These are phyloP conservation scores for Spea hammondii DNA, from an alignment of 2,797 vertebrate species.

Conservation along the genomic window DNA sequence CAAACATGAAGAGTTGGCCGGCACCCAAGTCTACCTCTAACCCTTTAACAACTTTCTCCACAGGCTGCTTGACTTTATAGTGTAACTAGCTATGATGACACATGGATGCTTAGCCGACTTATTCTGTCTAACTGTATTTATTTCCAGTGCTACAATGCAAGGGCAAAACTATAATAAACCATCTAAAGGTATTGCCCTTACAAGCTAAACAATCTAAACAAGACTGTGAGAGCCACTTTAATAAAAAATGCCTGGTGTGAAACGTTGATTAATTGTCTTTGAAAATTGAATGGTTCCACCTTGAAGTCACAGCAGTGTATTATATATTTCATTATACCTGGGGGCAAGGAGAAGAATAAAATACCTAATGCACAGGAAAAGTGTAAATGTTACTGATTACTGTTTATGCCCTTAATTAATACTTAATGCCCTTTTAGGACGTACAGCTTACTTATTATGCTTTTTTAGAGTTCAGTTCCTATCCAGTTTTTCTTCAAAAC, in stretches of 20 bases:
- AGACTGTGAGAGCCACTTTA: neutral
- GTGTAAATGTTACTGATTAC: neutral
- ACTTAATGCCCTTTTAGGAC: neutral
- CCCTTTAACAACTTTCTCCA: too few species aligned
- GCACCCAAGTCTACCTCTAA: too few species aligned
- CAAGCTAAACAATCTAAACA: neutral
- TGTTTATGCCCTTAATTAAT: too few species aligned
- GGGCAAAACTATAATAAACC: slow-evolving; percentile 5
- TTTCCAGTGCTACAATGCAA: neutral
- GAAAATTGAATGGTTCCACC: slow-evolving; percentile 10
- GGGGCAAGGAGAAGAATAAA: neutral
- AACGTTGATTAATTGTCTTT: slow-evolving; percentile 5
- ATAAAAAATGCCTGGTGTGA: neutral
- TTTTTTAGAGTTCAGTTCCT: neutral
- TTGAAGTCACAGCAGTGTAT: slow-evolving; percentile 5
- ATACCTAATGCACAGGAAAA: neutral
- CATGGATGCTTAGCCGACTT: neutral
- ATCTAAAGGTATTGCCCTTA: neutral
- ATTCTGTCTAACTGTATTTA: neutral
- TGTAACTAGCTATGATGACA: neutral
- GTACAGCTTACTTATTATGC: too few species aligned
- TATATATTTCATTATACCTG: slow-evolving; percentile 3
- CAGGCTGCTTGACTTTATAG: neutral
- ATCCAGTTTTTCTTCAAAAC: neutral
- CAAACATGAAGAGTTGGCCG: too few species aligned